Base-by-base conservation (phyloP, 2,888 invertebrate genomes). In the Gastracanthus pulcherrimus region DNA sequence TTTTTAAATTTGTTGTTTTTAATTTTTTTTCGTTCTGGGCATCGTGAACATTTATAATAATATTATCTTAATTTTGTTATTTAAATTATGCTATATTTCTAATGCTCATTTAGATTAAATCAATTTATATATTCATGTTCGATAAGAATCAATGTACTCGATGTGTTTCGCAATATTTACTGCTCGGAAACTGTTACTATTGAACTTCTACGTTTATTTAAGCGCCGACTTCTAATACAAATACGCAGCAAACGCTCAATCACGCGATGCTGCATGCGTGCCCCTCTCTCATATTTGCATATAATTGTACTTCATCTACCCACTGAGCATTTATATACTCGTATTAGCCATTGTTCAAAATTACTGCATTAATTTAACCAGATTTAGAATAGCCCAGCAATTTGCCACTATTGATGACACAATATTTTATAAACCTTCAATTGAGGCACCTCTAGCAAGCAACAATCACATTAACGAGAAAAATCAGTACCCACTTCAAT, bases 241-340 rank as follows among this genome's bases (percentile, higher is more conserved):
- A 60, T 70, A 70, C 34, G 23, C 3, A 23, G 7, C 58, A 2
- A 48, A 26, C 31, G 36, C 66, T 66, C 66, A 76, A 76, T 67
- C 55, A 76, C 67, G 41, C 58, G 11, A 41, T 31, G 6, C n/a
- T 19, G 48, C 48, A 67, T 60, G 67, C 19, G 76, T 58, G 34
- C 7, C 26, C 45, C 19, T 29, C 31, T n/a, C 16, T 55, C 29
- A 38, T 67, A 76, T 76, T 76, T 58, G 76, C 67, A 66, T 67
- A 76, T 58, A 38, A 76, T 76, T 67, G 29, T 58, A 67, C 60
- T 67, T 60, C 31, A 69, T 76, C 58, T 41, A 58, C 31, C 3
- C 11, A 13, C 16, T 29, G 29, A 58, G 67, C 23, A 58, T 58
- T 58, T 45, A 51, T 62, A 62, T 45, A 23, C 67, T 5, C 31